Base-by-base conservation (phyloP, 2,797 vertebrate species). In the Leuciscus waleckii region DNA sequence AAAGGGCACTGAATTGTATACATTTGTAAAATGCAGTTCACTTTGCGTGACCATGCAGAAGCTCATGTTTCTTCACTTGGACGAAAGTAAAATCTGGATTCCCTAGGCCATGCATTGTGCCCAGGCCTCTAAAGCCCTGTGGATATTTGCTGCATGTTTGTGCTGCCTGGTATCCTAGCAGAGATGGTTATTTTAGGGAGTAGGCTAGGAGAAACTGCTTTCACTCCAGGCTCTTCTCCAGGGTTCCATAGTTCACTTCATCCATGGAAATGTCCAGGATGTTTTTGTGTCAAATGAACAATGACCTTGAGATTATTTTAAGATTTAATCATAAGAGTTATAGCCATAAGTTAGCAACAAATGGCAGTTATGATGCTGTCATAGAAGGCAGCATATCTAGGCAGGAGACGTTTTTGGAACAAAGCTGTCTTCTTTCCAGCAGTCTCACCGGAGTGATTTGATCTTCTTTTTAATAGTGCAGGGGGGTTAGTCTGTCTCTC, bases 381-480 rank as follows among this genome's bases (percentile, higher is more conserved):
- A 49, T 77, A 7, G 7, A 79, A 21, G 39, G 9, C 23, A 16
- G 7, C 46, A 82, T 82, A 21, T 73, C 56, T 65, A 76, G 11
- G 39, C 46, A 39, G 13, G 11, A 17, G 29, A 73, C 7, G 0
- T 35, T 71, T 56, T 79, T 26, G 65, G 19, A 39, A 29, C 43
- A 68, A 7, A 63, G 29, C 43, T 23, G 21, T 77, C 61, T 63
- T 21, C 23, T 54, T 39, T 54, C 23, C 49, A 21, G 9, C 51
- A 23, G 58, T 84, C 81, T 46, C 78, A 81, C 32, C 6, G 32
- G 37, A 78, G 77, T 26, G 82, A 90, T 93, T 89, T 92, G 91
- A 93, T 90, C 85, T 91, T 85, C 85, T 88, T 91, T 91, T 89
- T 90, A 82, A 88, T 85, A 90, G 85, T 89, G 89, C 88, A 90